A percentile compares a stretch with the other conserved stretches of the same genome.
Conservation (phyloP, 2,113 vertebrate genomes). For the Pavo muticus region DNA sequence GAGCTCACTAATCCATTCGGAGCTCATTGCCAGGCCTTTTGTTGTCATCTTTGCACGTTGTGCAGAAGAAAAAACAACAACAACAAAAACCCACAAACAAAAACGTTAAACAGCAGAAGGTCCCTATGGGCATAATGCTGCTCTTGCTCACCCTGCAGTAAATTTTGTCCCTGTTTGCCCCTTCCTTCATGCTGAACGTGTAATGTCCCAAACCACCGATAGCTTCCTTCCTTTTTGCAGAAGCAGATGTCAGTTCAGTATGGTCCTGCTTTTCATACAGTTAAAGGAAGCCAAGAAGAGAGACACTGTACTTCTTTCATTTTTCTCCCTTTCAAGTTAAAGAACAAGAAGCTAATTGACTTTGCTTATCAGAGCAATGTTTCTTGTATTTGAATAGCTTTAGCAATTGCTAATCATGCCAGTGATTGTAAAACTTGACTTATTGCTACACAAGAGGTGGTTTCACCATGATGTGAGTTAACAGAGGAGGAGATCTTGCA, state of each 20-base stretch:
- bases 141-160: constrained; percentile 6
- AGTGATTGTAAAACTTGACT: not conserved
- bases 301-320: constrained; percentile 30
- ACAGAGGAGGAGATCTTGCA: constrained; percentile 25
- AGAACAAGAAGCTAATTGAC: constrained; percentile 51
- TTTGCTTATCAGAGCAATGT: constrained; percentile 29
- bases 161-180: constrained; percentile 35
- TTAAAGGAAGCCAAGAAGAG: constrained; percentile 21
- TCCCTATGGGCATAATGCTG: not conserved
- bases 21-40: constrained; percentile 10
- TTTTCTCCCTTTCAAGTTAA: constrained; percentile 34
- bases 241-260: constrained; percentile 7
- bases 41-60: not conserved
- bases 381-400: constrained; percentile 12
- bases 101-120: not conserved
- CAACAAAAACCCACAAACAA: not conserved
- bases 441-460: not conserved
- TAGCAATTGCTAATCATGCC: not conserved
- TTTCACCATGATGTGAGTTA: not conserved
- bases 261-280: constrained; percentile 23
- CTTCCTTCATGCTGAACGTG: not conserved
- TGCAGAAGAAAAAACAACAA: not conserved
- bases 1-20: not conserved
- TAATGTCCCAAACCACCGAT: not conserved
- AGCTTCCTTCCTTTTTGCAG: constrained; percentile 49